Base-by-base conservation (phyloP, 2,888 invertebrate genomes). In the Drosophila histrio region DNA sequence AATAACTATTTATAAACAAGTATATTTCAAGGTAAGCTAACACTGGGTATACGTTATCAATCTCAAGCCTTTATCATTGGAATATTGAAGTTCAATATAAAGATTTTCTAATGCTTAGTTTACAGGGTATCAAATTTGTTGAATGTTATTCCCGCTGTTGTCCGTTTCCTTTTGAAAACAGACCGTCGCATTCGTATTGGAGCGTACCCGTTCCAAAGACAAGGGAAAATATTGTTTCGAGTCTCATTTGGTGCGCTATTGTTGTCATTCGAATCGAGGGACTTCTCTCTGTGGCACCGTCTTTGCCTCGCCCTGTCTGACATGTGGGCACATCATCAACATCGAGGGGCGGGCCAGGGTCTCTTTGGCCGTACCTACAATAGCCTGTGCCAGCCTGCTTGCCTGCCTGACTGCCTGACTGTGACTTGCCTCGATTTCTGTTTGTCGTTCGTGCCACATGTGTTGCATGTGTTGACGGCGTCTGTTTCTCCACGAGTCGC, bases 171-270 rank as follows among this genome's bases (percentile, higher is more conserved):
- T 44, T 32, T 2, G 9, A 9, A 24, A 54, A 49, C 56, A 15
- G 56, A 17, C 44, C 30, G 38, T 5, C 22, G 21, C 26, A 15
- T 44, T 32, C 21, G 28, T 32, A 34, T 26, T 34, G 32, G 60
- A 49, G 32, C 13, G 5, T 63, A 52, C 26, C 65, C 77, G 68
- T 71, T 61, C 36, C 22, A 2, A 38, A 69, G 57, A 89, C 90
- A 90, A 90, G 89, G 90, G 80, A 81, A 87, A 88, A 89, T 89
- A 84, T 82, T 84, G 85, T 90, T 87, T 74, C 72, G 69, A 72
- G 62, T 72, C 68, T 52, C 72, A 72, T 82, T 85, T 78, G 86
- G 62, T 73, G 77, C 63, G 66, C 77, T 76, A 82, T 85, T 85
- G 86, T 82, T 75, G 71, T 63, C 72, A 74, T 63, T 71, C 28